Percentiles rank a stretch among this genome's conserved stretches.
phyloP scores from a whole-genome alignment of 2,888 invertebrate species.

The Caenorhabditis sp. region DNA sequence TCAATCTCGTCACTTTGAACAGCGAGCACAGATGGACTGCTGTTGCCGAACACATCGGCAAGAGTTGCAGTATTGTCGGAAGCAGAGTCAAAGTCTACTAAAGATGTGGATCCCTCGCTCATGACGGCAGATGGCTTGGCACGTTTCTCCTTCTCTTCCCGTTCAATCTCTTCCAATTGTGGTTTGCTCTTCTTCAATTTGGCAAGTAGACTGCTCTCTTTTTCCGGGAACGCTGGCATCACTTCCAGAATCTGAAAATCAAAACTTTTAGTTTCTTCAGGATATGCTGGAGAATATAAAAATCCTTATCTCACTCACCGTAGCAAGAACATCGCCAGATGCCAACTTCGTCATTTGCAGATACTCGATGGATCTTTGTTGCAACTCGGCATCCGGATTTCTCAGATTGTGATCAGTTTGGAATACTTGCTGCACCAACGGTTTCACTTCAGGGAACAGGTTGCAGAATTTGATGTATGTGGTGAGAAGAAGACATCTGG shows the following conservation, averaged over 20 bases:
- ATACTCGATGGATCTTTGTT: constrained; percentile 98
- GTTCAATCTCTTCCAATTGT: constrained; percentile 89
- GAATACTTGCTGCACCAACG: constrained; percentile 91
- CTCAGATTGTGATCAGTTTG: constrained; percentile 92
- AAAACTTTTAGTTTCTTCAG: no score
- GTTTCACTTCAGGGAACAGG: constrained; percentile 98
- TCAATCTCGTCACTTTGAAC: constrained; percentile 48
- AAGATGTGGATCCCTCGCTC: constrained; percentile 62
- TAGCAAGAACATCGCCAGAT: constrained; percentile 93
- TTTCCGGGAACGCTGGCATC: constrained; percentile 99
- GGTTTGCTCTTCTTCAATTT: constrained; percentile 99
- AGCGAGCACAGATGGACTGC: constrained; percentile 30
- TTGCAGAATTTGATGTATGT: constrained; percentile 99
- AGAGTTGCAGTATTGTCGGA: constrained; percentile 43
- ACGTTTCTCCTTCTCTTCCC: constrained; percentile 82
- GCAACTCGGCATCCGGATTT: constrained; percentile 98
- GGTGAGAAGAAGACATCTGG: constrained; percentile 95
- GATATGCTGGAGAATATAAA: background rate
- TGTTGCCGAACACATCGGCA: constrained; percentile 59
- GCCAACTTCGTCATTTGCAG: constrained; percentile 96
- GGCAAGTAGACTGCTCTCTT: constrained; percentile 94
- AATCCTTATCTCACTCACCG: constrained; percentile 74
- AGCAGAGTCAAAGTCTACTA: constrained; percentile 67
- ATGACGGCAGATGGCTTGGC: constrained; percentile 76
- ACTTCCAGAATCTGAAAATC: constrained; percentile 89